Base-by-base conservation (phyloP, 2,113 vertebrate genomes). In the Lutjanus erythropterus region DNA sequence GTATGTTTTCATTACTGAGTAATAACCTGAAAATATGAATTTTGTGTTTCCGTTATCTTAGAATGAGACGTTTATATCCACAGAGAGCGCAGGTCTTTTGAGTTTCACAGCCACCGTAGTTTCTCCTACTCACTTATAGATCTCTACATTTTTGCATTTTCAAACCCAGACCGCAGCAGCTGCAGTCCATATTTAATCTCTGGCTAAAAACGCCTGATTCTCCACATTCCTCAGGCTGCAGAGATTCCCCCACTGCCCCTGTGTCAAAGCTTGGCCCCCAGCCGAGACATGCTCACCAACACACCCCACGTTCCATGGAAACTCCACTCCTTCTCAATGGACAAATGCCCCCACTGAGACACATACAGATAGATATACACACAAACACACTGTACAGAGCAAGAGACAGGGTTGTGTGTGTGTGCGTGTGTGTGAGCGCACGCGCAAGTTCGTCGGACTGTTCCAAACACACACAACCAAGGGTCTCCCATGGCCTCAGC, bases 271-370 rank as follows among this genome's bases (percentile, higher is more conserved):
- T 84, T 91, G 90, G 92, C 89, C 61, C 42, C 31, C 8, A 39
- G 85, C 90, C 85, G 88, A 89, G 91, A 84, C 89, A 46, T 69
- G 85, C 86, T 81, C 86, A 75, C 75, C 84, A 86, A 68, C 79
- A 68, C 76, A 1, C 64, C 82, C 80, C 81, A 75, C 75, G 64
- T 64, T 88, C 86, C 70, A 71, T 85, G 91, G 90, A 93, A 90
- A 93, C 86, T 90, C 88, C 85, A 47, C 60, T 81, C 86, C 73
- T 80, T 39, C 84, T 90, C 72, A 84, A 77, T 89, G 84, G 67
- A 90, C 85, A 89, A 90, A 89, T 71, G 65, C 70, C 67, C 67
- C 78, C 59, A 58, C 75, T 33, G 73, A 86, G 76, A 60, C 79
- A 80, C 82, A 84, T 66, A 88, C 85, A 88, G 68, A 82, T 64